Conservation (phyloP, 2,888 invertebrate genomes). For the Acrobasis suavella region DNA sequence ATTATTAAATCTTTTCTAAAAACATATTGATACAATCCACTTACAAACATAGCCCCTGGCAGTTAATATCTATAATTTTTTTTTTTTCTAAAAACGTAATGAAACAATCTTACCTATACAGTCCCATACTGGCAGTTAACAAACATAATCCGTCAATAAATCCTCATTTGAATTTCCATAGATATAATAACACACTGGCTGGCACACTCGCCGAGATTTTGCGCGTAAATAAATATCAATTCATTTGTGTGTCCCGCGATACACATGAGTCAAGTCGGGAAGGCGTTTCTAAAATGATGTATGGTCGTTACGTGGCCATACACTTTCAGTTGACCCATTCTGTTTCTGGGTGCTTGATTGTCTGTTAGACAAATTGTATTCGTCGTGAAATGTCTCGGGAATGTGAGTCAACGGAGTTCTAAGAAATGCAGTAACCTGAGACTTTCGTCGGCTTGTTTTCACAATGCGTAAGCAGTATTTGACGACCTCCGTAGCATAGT, state of each 20-base stretch:
- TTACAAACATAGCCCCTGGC: too few species aligned
- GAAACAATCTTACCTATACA: constrained; percentile 21
- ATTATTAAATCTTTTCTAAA: too few species aligned
- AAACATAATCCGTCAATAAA: constrained; percentile 15
- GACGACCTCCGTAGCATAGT: too few species aligned
- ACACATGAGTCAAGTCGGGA: constrained; percentile 14
- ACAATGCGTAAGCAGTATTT: too few species aligned
- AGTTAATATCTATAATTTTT: too few species aligned
- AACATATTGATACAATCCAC: too few species aligned
- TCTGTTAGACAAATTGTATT: neutral
- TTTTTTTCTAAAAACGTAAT: neutral
- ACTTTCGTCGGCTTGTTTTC: too few species aligned
- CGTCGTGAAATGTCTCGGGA: neutral
- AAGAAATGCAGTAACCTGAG: neutral
- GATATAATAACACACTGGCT: constrained; percentile 32
- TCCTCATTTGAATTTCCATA: constrained; percentile 23
- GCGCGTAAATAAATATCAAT: constrained; percentile 63
- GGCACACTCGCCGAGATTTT: constrained; percentile 52
- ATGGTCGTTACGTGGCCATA: neutral
- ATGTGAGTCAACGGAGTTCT: constrained; percentile 1
- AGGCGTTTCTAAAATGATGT: constrained; percentile 14
- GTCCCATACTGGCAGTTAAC: constrained; percentile 16
- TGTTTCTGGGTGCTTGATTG: constrained; percentile 12
- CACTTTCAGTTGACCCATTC: neutral
- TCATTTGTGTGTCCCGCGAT: constrained; percentile 53